Evolutionary conservation across 2,797 vertebrate species (phyloP), one percentile per base, ranked within the genome.

Genomic region (Pseudocheirus occidentalis): DNA sequence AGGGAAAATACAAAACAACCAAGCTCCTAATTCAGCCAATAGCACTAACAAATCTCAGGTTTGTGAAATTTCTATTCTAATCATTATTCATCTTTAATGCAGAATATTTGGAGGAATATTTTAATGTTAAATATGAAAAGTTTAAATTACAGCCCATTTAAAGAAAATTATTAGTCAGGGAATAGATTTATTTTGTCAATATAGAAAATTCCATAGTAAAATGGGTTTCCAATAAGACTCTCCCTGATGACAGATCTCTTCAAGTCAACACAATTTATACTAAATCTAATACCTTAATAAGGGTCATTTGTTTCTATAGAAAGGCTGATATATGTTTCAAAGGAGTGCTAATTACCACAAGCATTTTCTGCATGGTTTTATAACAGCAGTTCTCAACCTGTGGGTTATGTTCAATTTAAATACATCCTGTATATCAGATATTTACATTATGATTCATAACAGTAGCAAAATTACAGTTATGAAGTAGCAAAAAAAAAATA

Each of bases 21-120:
- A 99, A 97, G 98, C 99, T 98, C 98, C 98, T 98, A 99, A 98
- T 98, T 98, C 99, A 97, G 97, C 99, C 97, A 98, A 98, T 98
- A 99, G 98, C 99, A 99, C 98, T 98, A 99, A 99, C 98, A 99
- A 99, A 98, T 99, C 99, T 95, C 99, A 99, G 99, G 99, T 99
- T 98, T 95, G 98, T 95, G 96, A 87, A 96, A 94, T 16, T 46
- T 93, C 93, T 90, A 90, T 13, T 94, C 91, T 62, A 34, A 90
- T 52, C 90, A n/a, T 1, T 54, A 21, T 54, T 87, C 40, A 53
- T 94, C 5, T 97, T 4, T 28, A 90, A 0, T 91, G 13, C 12
- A 66, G 55, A 90, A n/a, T 55, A 59, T 91, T 90, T 57, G 95
- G 1, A 93, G 87, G 90, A 95, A 53, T 94, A 59, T 31, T 2